These are phyloP conservation scores for Diacarnus erythraeanus DNA, from an alignment of 37 sponge, comb jelly and placozoan genomes.

Conservation along the genomic window DNA sequence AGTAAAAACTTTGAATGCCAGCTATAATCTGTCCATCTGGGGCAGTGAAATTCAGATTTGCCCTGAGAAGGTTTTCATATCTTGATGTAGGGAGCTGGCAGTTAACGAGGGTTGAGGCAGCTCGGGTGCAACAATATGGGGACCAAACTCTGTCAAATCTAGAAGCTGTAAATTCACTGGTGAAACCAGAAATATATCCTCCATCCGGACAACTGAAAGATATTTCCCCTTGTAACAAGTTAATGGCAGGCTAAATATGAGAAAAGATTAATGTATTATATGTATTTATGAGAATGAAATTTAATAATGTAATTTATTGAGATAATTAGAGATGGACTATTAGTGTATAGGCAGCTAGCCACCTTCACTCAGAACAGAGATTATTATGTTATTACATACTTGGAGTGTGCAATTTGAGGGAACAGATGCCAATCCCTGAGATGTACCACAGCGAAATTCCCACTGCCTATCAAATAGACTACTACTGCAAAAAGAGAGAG, in stretches of 20 bases:
- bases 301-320: too few species aligned
- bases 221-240: constrained; percentile 20
- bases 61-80: constrained; percentile 56
- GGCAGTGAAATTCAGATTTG: constrained; percentile 38
- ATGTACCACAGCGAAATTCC: constrained; percentile 57
- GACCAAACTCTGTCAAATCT: constrained; percentile 64
- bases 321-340: too few species aligned
- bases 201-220: constrained; percentile 53
- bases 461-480: constrained; percentile 44
- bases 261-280: neutral
- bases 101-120: constrained; percentile 58
- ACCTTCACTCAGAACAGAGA: neutral
- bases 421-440: constrained; percentile 54
- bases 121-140: constrained; percentile 73
- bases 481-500: neutral
- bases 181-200: constrained; percentile 67
- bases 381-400: constrained; percentile 3
- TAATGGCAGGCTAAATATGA: constrained; percentile 36
- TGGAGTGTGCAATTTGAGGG: constrained; percentile 51
- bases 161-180: constrained; percentile 23
- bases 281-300: neutral
- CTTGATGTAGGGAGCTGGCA: constrained; percentile 28
- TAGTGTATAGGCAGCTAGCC: neutral
- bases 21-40: constrained; percentile 30
- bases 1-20: constrained; percentile 64